A percentile compares a stretch with the other conserved stretches of the same genome.
phyloP scores from a whole-genome alignment of 2,888 invertebrate species.

The Chelonus formosanus region DNA sequence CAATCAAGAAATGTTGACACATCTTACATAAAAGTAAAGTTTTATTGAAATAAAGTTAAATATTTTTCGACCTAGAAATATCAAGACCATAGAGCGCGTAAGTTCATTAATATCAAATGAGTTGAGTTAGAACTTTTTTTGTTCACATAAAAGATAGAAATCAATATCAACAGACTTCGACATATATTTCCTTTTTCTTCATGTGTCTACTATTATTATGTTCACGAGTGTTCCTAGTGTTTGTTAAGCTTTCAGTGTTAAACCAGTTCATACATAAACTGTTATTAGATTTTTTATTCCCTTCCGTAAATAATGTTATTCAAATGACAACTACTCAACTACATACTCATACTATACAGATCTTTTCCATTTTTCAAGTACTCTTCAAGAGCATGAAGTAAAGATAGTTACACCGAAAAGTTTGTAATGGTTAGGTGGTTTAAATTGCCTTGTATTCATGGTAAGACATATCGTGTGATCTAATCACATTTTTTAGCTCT shows the following conservation, averaged over 20 bases:
- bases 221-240: conserved; percentile 24
- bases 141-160: conserved; percentile 42
- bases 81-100: conserved; percentile 16
- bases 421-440: too few relatives aligned
- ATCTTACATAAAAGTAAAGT: too few relatives aligned
- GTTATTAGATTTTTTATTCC: conserved; percentile 6
- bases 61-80: background rate
- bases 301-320: background rate
- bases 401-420: too few relatives aligned
- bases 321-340: too few relatives aligned
- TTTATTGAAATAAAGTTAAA: conserved; percentile 8
- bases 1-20: too few relatives aligned
- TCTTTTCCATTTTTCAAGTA: too few relatives aligned
- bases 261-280: conserved; percentile 18
- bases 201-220: conserved; percentile 27
- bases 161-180: conserved; percentile 47
- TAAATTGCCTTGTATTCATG: too few relatives aligned
- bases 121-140: conserved; percentile 38
- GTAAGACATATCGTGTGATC: too few relatives aligned
- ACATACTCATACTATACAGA: too few relatives aligned
- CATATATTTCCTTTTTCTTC: conserved; percentile 32
- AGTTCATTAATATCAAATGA: conserved; percentile 50
- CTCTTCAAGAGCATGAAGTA: too few relatives aligned
- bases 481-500: too few relatives aligned
- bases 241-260: conserved; percentile 12